Conservation (phyloP, 2,113 vertebrate species). For the Tragelaphus strepsiceros region DNA sequence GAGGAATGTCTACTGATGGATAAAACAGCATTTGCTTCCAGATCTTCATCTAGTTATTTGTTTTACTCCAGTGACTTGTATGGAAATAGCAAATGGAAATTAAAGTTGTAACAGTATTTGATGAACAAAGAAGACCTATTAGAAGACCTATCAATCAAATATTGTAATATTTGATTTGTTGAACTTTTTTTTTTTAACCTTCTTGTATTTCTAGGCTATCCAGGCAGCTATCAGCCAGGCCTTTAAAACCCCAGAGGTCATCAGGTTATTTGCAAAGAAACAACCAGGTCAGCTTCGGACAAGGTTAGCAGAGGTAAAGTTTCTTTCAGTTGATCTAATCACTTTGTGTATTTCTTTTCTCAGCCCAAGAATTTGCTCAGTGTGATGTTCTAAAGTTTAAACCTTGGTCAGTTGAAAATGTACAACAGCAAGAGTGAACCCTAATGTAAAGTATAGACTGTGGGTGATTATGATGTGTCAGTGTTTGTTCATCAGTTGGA, state of each 20-base stretch:
- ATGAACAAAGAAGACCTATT: background rate
- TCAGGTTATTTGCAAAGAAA: conserved; percentile 97
- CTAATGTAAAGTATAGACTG: background rate
- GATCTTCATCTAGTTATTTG: background rate
- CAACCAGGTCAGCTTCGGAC: conserved; percentile 96
- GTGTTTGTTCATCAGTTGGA: background rate
- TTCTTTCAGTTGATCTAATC: background rate
- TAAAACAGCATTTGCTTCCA: background rate
- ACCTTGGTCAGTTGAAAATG: background rate
- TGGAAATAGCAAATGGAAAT: conserved; percentile 4
- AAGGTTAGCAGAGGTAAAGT: conserved; percentile 91
- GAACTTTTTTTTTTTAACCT: background rate
- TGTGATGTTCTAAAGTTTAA: background rate
- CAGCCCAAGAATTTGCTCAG: background rate
- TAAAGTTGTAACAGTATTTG: background rate
- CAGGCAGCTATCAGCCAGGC: conserved; percentile 99
- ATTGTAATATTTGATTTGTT: background rate
- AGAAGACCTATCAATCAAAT: background rate
- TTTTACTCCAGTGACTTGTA: background rate
- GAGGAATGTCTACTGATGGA: background rate
- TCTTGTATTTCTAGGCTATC: conserved; percentile 86
- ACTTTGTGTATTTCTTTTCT: background rate
- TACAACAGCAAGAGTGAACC: background rate
- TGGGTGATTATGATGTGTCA: background rate
- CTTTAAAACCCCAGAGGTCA: conserved; percentile 98